These are phyloP conservation scores for Sycobia sp. DNA, from an alignment of 1,140 invertebrate genomes.

Conservation along the genomic window DNA sequence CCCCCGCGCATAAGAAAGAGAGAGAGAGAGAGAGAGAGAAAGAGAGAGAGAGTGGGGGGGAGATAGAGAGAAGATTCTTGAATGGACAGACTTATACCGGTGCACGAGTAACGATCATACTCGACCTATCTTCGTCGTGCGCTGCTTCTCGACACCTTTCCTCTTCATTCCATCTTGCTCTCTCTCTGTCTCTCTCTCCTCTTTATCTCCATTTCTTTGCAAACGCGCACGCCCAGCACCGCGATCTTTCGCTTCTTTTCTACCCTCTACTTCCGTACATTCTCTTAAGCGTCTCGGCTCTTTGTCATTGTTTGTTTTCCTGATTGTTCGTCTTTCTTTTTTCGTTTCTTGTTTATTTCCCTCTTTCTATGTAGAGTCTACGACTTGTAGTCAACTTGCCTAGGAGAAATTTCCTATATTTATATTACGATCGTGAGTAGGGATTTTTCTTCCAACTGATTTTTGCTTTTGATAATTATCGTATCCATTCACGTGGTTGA, in stretches of 20 bases:
- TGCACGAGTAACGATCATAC: constrained; percentile 16
- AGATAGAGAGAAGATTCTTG: constrained; percentile 6
- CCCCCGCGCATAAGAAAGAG: background rate
- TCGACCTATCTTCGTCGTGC: constrained; percentile 33
- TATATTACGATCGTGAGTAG: too few relatives aligned
- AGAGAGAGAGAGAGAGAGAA: background rate
- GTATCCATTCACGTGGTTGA: too few relatives aligned
- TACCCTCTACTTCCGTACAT: constrained; percentile 24
- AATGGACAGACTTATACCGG: constrained; percentile 16
- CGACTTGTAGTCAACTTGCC: too few relatives aligned
- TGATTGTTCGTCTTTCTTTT: constrained; percentile 5
- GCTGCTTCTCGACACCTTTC: constrained; percentile 35
- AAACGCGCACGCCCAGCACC: too few relatives aligned
- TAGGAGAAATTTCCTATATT: too few relatives aligned
- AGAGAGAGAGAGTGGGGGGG: too few relatives aligned
- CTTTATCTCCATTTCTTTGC: background rate
- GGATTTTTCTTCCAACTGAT: too few relatives aligned
- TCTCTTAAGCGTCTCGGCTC: background rate
- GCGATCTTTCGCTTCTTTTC: background rate
- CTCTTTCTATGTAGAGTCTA: too few relatives aligned
- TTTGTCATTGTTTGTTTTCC: background rate
- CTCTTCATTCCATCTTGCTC: background rate
- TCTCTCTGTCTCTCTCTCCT: constrained; percentile 1
- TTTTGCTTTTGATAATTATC: too few relatives aligned
- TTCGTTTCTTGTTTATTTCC: background rate